Evolutionary conservation across 2,888 invertebrate genomes (phyloP), one percentile per base, ranked within the genome.

Genomic region (Himalopsyche japonica): DNA sequence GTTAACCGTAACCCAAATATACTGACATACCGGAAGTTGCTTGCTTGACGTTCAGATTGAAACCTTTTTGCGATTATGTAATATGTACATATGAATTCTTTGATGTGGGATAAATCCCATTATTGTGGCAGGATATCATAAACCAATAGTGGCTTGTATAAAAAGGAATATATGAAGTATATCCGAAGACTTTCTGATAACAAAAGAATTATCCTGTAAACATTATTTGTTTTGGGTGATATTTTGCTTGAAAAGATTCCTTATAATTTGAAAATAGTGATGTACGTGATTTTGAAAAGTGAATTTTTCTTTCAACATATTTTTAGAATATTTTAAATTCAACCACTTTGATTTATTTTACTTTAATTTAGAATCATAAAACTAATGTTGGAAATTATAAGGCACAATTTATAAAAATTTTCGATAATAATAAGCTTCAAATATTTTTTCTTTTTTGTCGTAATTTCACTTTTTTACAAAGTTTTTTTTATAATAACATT

Each of bases 21-120:
- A 4, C 12, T 27, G 24, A 27, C 70, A 27, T 30, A 70, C 70
- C 70, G 70, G 70, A 70, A 70, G 70, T 70, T 30, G 70, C 70
- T 12, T 8, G 27, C 70, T 70, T 70, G 27, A 70, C 27, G 70
- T 70, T 70, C 70, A 70, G 70, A 70, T 70, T 70, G 70, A 70
- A 70, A 70, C 70, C 70, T 70, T 70, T 70, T 70, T 70, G 30
- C 70, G 70, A 70, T 70, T 70, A 70, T 70, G 70, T 70, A 27
- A 70, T 70, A 70, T 70, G 70, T 70, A 70, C 70, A 70, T 70
- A 70, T 70, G 70, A 70, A 70, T 70, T 70, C 70, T 70, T 70
- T 70, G 70, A 70, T 70, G 70, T 70, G 70, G 12, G 70, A 70
- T 70, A 70, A 70, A 70, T 70, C 70, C 70, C 70, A 70, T 70